phyloP scores from a whole-genome alignment of 2,888 invertebrate species.

The Drosophila kanekoi region DNA sequence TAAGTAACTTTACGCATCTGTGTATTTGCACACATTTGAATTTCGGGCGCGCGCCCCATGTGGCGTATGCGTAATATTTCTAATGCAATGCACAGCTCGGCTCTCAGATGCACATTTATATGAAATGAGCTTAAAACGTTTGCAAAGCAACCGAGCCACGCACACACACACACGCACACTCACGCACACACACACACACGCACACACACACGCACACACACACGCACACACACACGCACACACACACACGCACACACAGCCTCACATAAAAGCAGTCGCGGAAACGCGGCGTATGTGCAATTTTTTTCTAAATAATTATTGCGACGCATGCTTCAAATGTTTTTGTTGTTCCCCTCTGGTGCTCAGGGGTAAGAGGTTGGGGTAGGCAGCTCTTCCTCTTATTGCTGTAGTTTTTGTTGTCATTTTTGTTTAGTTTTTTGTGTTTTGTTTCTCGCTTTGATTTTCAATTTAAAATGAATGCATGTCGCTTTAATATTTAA shows the following conservation, averaged over 20 bases:
- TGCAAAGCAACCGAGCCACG: constrained; percentile 9
- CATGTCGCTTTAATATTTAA: constrained; percentile 43
- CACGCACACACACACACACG: constrained; percentile 1
- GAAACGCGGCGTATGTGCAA: constrained; percentile 62
- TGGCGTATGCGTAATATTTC: constrained; percentile 59
- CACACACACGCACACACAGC: background rate
- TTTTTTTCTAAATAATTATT: constrained; percentile 57
- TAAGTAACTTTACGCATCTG: background rate
- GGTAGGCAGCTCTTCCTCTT: background rate
- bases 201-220: background rate
- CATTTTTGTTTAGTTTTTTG: constrained; percentile 4
- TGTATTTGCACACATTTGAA: constrained; percentile 12
- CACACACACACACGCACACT: background rate
- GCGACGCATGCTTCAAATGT: constrained; percentile 48
- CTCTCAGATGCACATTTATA: constrained; percentile 31
- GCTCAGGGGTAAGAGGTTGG: too few relatives aligned
- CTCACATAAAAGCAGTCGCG: constrained; percentile 4
- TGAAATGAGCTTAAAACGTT: constrained; percentile 42
- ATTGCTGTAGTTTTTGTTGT: background rate
- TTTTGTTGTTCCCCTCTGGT: background rate
- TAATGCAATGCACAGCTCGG: constrained; percentile 30
- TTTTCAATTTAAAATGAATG: constrained; percentile 55
- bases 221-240: background rate
- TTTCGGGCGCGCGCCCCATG: constrained; percentile 23
- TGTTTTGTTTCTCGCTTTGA: constrained; percentile 28